A percentile compares a stretch with the other conserved stretches of the same genome.
phyloP scores from a whole-genome alignment of 2,797 vertebrate species.

The Clamator glandarius region DNA sequence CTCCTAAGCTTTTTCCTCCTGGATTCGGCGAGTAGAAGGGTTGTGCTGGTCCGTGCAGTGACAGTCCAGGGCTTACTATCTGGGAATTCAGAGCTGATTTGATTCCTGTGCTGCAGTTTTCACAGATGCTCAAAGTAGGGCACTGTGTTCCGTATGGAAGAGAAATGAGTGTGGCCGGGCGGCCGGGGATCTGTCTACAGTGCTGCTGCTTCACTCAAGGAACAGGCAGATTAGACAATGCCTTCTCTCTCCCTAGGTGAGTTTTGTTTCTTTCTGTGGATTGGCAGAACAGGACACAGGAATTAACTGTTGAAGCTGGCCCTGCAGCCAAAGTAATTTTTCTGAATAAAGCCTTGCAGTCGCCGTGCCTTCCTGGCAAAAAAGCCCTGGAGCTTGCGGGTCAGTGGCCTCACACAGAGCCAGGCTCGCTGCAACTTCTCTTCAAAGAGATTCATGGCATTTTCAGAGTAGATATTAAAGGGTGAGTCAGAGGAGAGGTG shows the following conservation, averaged over 20 bases:
- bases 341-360: not conserved
- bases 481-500: not conserved
- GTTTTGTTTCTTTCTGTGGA: not conserved
- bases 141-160: slow-evolving; percentile 61
- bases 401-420: not conserved
- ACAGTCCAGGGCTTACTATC: not conserved
- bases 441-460: not conserved
- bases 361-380: not conserved
- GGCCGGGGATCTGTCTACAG: not conserved
- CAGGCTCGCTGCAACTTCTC: not conserved
- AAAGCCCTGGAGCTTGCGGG: not conserved
- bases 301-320: not conserved
- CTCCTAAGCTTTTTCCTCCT: not conserved
- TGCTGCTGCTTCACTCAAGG: not conserved
- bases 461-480: not conserved
- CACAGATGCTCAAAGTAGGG: slow-evolving; percentile 69
- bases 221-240: not conserved
- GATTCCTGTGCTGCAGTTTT: slow-evolving; percentile 40
- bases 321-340: not conserved
- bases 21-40: not conserved
- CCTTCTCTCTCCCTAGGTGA: not conserved
- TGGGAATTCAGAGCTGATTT: slow-evolving; percentile 19
- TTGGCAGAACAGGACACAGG: not conserved
- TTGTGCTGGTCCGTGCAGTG: not conserved
- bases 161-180: not conserved